phyloP scores from a whole-genome alignment of 2,113 vertebrate genomes.

The Phyllostomus hastatus region DNA sequence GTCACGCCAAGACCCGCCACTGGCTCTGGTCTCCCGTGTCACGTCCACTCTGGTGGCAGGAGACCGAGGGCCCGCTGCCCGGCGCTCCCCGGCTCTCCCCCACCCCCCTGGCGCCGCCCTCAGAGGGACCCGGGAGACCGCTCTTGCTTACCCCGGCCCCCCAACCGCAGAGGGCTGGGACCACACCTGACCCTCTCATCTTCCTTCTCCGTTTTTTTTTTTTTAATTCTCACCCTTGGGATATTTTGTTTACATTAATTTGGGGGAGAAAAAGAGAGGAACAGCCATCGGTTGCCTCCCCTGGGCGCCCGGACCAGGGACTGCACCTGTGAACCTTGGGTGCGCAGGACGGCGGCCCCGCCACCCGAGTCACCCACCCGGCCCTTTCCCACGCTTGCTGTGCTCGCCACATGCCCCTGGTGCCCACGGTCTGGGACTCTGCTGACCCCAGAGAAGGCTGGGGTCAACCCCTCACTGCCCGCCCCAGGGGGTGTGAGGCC shows the following conservation, averaged over 20 bases:
- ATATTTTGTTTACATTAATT: too few species aligned
- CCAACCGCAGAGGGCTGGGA: not conserved
- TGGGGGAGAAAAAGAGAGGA: not conserved
- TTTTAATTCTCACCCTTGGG: too few species aligned
- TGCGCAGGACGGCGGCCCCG: too few species aligned
- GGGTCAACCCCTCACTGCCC: not conserved
- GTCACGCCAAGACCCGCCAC: accelerated
- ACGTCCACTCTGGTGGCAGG: accelerated
- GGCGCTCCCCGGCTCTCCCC: not conserved
- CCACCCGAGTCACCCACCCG: too few species aligned
- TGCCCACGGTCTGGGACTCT: not conserved
- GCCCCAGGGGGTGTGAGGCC: accelerated
- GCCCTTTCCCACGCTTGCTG: not conserved
- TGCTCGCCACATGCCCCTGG: not conserved
- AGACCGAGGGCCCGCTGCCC: not conserved
- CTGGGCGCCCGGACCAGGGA: not conserved
- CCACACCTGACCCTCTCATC: too few species aligned
- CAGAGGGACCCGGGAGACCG: too few species aligned
- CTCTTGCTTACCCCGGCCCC: too few species aligned
- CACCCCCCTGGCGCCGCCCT: accelerated
- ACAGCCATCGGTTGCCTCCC: not conserved
- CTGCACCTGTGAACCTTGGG: too few species aligned
- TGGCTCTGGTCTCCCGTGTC: not conserved
- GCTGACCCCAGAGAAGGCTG: not conserved
- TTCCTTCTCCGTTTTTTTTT: not conserved